Percentiles rank a stretch among this genome's conserved stretches.
phyloP scores from a whole-genome alignment of 2,113 vertebrate species.

The Cygnus atratus region DNA sequence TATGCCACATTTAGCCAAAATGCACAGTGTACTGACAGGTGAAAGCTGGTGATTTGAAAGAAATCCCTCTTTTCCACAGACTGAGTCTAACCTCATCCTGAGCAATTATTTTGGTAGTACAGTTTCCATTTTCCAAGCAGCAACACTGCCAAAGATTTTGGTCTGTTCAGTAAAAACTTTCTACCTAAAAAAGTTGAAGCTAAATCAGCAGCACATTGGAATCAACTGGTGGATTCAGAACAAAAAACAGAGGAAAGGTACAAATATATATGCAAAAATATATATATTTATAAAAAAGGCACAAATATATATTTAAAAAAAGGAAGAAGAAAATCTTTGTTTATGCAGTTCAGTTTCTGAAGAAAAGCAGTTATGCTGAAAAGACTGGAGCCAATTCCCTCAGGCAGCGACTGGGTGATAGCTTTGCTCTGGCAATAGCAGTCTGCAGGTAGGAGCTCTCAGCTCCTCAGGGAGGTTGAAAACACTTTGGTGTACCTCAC shows the following conservation, averaged over 20 bases:
- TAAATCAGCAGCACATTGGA: background rate
- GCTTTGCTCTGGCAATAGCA: rapidly evolving
- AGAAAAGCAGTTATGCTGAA: background rate
- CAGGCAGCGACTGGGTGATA: background rate
- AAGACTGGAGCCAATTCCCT: background rate
- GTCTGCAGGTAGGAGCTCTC: rapidly evolving
- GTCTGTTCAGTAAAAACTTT: background rate
- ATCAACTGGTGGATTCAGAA: background rate
- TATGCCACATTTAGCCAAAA: background rate
- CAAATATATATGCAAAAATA: background rate
- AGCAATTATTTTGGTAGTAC: background rate
- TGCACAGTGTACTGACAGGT: background rate
- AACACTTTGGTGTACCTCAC: background rate
- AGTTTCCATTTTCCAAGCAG: background rate
- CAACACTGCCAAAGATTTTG: background rate
- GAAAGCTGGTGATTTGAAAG: background rate
- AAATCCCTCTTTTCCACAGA: background rate
- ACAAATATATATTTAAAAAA: background rate
- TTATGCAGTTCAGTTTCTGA: background rate
- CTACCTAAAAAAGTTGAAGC: background rate
- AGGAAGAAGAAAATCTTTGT: background rate
- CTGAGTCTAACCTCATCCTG: background rate
- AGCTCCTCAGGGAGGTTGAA: background rate
- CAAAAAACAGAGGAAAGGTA: background rate
- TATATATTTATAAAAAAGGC: background rate